Conservation (phyloP, 2,113 vertebrate species). For the Pristiophorus japonicus region DNA sequence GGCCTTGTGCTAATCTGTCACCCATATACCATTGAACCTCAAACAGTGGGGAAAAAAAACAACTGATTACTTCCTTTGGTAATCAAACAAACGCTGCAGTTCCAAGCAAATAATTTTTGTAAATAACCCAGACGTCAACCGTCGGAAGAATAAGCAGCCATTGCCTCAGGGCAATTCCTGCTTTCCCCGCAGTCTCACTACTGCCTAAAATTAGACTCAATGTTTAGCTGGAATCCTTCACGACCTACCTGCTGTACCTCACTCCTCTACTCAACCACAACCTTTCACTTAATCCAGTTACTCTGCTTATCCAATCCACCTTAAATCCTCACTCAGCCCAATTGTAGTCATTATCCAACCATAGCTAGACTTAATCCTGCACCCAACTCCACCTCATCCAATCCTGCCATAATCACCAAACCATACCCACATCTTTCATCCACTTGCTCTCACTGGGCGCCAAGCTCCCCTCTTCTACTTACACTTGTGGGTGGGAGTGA, state of each 20-base stretch:
- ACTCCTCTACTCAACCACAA: background rate
- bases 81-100: background rate
- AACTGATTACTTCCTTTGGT: slow-evolving; percentile 4
- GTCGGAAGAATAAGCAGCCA: background rate
- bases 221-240: background rate
- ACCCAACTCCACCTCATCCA: background rate
- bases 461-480: background rate
- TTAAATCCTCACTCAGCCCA: background rate
- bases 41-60: background rate
- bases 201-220: background rate
- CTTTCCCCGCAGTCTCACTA: background rate
- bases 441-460: background rate
- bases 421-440: background rate
- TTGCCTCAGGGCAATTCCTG: background rate
- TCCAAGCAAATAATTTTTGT: background rate
- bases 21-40: background rate
- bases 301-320: background rate
- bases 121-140: background rate
- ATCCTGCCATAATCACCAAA: background rate
- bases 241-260: background rate
- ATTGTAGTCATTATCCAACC: background rate
- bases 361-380: background rate
- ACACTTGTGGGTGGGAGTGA: background rate
- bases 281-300: background rate
- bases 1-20: slow-evolving; percentile 13